phyloP scores from a whole-genome alignment of 2,113 vertebrate genomes.

The Sorex fumeus region DNA sequence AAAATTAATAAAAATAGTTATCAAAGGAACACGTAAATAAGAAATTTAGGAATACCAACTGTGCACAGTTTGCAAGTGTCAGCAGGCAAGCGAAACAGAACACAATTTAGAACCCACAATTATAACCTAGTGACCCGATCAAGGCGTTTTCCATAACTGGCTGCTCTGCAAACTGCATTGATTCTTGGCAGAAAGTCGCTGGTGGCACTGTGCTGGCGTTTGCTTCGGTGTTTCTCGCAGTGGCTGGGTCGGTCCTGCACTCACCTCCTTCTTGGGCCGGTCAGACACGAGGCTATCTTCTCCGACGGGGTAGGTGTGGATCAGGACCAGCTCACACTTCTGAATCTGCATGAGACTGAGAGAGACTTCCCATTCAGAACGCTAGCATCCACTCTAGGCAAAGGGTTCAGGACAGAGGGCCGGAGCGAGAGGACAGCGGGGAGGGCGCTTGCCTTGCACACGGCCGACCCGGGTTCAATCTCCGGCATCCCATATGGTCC shows the following conservation, averaged over 20 bases:
- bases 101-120: neutral
- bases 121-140: neutral
- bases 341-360: conserved; percentile 98
- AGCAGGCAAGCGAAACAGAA: neutral
- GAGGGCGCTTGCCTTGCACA: too few relatives aligned
- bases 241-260: neutral
- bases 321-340: conserved; percentile 97
- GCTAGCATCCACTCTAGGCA: neutral
- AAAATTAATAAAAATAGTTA: too few relatives aligned
- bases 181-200: conserved; percentile 54
- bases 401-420: conserved; percentile 39
- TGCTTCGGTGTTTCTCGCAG: neutral
- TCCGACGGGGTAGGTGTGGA: conserved; percentile 97
- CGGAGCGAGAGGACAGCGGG: too few relatives aligned
- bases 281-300: conserved; percentile 98
- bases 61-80: conserved; percentile 1
- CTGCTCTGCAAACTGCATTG: conserved; percentile 34
- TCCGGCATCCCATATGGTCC: too few relatives aligned
- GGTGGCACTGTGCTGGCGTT: neutral
- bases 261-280: conserved; percentile 96
- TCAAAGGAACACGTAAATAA: neutral
- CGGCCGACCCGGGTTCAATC: too few relatives aligned
- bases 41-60: conserved; percentile 42
- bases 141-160: neutral
- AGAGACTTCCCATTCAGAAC: conserved; percentile 77